Evolutionary conservation across 2,888 invertebrate species (phyloP).

Genomic region (Drosophila barbarae): DNA sequence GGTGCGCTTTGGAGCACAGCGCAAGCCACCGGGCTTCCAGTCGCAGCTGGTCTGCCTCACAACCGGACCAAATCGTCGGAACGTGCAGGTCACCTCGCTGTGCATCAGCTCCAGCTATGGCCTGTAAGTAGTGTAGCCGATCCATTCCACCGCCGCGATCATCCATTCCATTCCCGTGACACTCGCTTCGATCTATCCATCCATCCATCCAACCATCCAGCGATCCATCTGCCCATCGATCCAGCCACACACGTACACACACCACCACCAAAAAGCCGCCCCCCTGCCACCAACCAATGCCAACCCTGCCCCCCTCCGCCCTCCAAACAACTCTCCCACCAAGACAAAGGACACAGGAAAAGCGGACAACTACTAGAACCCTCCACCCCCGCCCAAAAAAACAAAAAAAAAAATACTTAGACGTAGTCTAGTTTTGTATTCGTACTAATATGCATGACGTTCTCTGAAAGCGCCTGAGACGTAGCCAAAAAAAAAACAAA

Average conservation of each 20-base stretch:
- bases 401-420: slow-evolving; percentile 37
- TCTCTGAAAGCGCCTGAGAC: slow-evolving; percentile 48
- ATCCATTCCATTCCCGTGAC: slow-evolving; percentile 20
- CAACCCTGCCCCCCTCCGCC: not conserved
- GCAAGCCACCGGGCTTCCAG: slow-evolving; percentile 97
- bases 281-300: slow-evolving; percentile 27
- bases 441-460: slow-evolving; percentile 48
- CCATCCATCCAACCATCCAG: slow-evolving; percentile 4
- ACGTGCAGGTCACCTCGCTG: slow-evolving; percentile 88
- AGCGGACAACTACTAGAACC: slow-evolving; percentile 37
- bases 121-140: slow-evolving; percentile 85
- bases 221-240: slow-evolving; percentile 24
- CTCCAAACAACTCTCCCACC: slow-evolving; percentile 16
- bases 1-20: slow-evolving; percentile 88
- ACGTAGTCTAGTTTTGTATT: slow-evolving; percentile 51
- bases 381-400: slow-evolving; percentile 17
- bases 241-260: slow-evolving; percentile 47
- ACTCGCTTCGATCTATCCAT: slow-evolving; percentile 13
- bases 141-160: slow-evolving; percentile 1
- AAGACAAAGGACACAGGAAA: slow-evolving; percentile 43
- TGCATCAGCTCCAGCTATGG: slow-evolving; percentile 98
- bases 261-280: slow-evolving; percentile 34
- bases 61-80: slow-evolving; percentile 85
- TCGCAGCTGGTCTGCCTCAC: slow-evolving; percentile 96
- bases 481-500: slow-evolving; percentile 34